Conservation (phyloP, 2,797 vertebrate species). For the Phoebastria nigripes region DNA sequence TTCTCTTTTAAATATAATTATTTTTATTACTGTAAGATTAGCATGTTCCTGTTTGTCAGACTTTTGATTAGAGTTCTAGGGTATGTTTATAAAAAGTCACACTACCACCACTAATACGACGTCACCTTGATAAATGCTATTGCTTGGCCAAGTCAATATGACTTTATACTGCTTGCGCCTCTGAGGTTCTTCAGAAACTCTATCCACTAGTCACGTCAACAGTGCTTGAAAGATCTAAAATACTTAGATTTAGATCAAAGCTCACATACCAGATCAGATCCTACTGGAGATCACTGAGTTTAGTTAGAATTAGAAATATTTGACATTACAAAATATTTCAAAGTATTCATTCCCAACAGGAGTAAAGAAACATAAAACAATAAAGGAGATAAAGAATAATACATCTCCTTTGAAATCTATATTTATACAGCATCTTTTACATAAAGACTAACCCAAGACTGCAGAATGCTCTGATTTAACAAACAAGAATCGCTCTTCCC, state of each 20-base stretch:
- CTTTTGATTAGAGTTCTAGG: not conserved
- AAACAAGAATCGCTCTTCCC: not conserved
- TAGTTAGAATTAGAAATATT: not conserved
- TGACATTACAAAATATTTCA: not conserved
- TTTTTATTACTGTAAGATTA: not conserved
- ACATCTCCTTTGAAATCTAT: not conserved
- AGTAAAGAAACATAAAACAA: not conserved
- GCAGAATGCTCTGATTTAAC: not conserved
- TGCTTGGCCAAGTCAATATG: not conserved
- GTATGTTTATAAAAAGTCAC: not conserved
- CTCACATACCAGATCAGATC: not conserved
- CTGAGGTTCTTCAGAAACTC: not conserved
- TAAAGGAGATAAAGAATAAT: not conserved
- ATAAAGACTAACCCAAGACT: not conserved
- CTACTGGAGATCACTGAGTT: not conserved
- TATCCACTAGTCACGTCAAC: not conserved
- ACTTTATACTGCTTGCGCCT: accelerated
- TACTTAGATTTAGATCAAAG: not conserved
- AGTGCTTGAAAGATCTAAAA: not conserved
- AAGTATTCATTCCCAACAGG: not conserved
- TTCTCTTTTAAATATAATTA: not conserved
- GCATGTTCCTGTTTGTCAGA: not conserved
- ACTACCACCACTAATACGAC: not conserved
- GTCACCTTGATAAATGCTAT: not conserved
- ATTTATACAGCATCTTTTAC: not conserved